Base-by-base conservation (phyloP, 1,140 invertebrate species). In the Planococcus citri region DNA sequence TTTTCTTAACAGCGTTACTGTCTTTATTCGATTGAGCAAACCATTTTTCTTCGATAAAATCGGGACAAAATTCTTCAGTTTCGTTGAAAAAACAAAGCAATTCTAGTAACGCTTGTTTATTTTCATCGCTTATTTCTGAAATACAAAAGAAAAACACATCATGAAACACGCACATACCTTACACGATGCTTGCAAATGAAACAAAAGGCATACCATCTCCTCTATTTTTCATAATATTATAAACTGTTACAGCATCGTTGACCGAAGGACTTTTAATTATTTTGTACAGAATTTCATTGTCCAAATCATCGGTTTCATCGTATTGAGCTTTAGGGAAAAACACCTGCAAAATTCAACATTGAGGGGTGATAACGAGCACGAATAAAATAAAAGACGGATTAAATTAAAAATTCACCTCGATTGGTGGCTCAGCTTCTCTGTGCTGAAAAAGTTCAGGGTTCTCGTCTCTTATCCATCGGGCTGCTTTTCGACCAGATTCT, bases 401-500 rank as follows among this genome's bases (percentile, higher is more conserved):
- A n/a, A n/a, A n/a, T n/a, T n/a, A n/a, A n/a, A n/a, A n/a, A n/a
- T n/a, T n/a, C 74, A 82, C 81, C 74, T 81, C 75, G 70, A 84
- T 81, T 27, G 77, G 74, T 51, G 91, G 91, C 69, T 90, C 88
- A 70, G 88, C 87, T 71, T 84, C 80, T 72, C 82, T 78, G 68
- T 87, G 85, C 68, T 86, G 79, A 78, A 95, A 95, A 61, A 90
- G 76, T 6, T 91, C 82, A 1, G 85, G 76, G 79, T 92, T 88
- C 76, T 94, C 80, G 73, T 91, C 80, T 72, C 86, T 79, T 64
- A 96, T 83, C 88, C 90, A 97, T 70, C 85, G 83, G 1, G 93
- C 93, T 58, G 93, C 87, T 80, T 92, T 94, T 68, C 84, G 83
- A 6, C 93, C 94, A 25, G 92, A 84, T 77, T 95, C 92, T 76